Conservation (phyloP, 2,888 invertebrate species). For the Hirtodrosophila alboralis region DNA sequence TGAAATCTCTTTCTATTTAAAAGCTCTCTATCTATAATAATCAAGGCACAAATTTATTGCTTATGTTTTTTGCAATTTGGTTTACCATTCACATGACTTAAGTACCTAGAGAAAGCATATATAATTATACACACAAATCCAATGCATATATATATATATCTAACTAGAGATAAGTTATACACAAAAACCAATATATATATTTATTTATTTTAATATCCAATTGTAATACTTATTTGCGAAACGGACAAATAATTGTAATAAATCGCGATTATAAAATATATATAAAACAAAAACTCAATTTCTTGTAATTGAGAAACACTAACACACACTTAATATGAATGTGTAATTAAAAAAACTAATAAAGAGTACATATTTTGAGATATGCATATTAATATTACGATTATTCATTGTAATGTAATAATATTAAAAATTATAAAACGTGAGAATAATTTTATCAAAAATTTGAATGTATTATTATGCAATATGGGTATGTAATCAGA, state of each 20-base stretch:
- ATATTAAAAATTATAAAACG: background rate
- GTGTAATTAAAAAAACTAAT: conserved; percentile 59
- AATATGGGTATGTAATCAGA: too few relatives aligned
- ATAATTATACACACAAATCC: conserved; percentile 35
- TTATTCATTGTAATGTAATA: background rate
- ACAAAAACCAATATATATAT: conserved; percentile 22
- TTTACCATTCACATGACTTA: conserved; percentile 57
- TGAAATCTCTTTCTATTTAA: conserved; percentile 41
- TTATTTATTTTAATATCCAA: conserved; percentile 60
- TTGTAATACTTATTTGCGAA: conserved; percentile 59
- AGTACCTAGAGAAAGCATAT: conserved; percentile 72
- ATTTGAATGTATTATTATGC: too few relatives aligned
- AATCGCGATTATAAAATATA: conserved; percentile 23
- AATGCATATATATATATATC: conserved; percentile 36
- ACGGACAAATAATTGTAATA: conserved; percentile 71
- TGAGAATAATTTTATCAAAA: too few relatives aligned
- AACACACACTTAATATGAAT: conserved; percentile 34
- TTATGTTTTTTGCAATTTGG: conserved; percentile 30
- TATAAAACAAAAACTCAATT: conserved; percentile 18
- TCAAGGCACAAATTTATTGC: conserved; percentile 44
- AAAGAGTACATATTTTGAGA: conserved; percentile 73
- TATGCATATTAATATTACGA: conserved; percentile 57
- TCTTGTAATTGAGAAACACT: conserved; percentile 16
- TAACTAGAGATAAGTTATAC: conserved; percentile 36
- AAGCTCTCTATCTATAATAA: conserved; percentile 39